Base-by-base conservation (phyloP, 2,888 invertebrate species). In the Tubulanus polymorphus region DNA sequence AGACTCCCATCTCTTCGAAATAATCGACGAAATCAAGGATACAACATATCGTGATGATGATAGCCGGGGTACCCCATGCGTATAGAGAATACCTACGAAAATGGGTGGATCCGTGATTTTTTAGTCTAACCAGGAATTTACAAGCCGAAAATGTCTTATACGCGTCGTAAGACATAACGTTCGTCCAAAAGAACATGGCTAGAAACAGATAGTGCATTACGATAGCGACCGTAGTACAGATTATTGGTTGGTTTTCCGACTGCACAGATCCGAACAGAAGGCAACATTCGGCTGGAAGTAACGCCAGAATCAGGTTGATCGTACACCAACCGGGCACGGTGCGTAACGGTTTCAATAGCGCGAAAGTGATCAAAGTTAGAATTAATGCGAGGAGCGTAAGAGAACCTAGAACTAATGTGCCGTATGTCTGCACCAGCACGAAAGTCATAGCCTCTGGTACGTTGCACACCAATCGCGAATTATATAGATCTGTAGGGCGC, bases 171-270 rank as follows among this genome's bases (percentile, higher is more conserved):
- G 85, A 83, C 82, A 87, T 86, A 18, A 85, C 83, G 53, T 85
- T 81, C 75, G 87, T 81, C 87, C 87, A 87, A 65, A 85, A 85
- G 59, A 86, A 84, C 15, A 86, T 84, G 48, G 86, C 84, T 52
- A 87, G 80, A 55, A 86, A 83, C 35, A 86, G 81, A 68, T 85
- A 87, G 67, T 87, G 86, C 52, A 87, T 78, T 3, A 85, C 83
- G 61, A 86, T 81, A 2, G 85, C 85, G 53, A 87, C 78, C 2
- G 84, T 83, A 3, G 65, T 64, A 59, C 80, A 80, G 27, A 67
- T 53, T 27, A 49, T 46, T 30, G 1, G 30, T 28, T 5, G 41
- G 15, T 15, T 8, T 5, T 41, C 41, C 20, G 18, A 18, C 15
- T 15, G 18, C 20, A 8, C 23, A 50, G 56, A 63, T 2, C 64